Conservation (phyloP, 2,888 invertebrate species). For the Stenchaetothrips biformis region DNA sequence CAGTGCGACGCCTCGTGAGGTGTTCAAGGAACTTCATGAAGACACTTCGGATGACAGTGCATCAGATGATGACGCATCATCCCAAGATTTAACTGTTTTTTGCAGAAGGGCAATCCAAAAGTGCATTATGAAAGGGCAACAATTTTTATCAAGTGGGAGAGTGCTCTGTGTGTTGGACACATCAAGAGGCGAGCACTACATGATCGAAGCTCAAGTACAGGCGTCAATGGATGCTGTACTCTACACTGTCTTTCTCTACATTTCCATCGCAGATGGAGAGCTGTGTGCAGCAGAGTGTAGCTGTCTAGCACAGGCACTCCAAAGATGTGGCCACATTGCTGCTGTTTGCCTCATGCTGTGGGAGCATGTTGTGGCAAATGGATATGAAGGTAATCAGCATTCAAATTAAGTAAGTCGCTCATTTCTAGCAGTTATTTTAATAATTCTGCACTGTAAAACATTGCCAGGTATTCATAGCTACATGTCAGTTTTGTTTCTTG, state of each 20-base stretch:
- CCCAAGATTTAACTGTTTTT: neutral
- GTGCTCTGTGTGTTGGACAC: neutral
- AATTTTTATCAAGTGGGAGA: neutral
- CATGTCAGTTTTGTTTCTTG: neutral
- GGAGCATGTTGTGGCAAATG: neutral
- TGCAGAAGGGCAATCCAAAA: neutral
- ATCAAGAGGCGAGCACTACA: neutral
- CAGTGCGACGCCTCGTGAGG: neutral
- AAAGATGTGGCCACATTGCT: conserved; percentile 17
- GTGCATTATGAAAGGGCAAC: neutral
- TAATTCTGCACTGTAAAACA: too few relatives aligned
- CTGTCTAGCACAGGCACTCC: neutral
- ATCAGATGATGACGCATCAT: neutral
- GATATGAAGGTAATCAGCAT: neutral
- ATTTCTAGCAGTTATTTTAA: too few relatives aligned
- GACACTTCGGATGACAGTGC: neutral
- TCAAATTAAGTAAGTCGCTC: neutral
- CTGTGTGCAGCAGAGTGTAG: neutral
- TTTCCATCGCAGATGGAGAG: neutral
- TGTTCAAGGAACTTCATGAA: neutral
- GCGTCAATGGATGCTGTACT: neutral
- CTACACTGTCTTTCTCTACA: neutral
- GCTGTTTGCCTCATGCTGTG: neutral
- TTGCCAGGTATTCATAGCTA: too few relatives aligned
- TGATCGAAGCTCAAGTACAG: neutral